Evolutionary conservation across 2,113 vertebrate genomes (phyloP), one percentile per base, ranked within the genome.

Genomic region (Bothrops jararaca): DNA sequence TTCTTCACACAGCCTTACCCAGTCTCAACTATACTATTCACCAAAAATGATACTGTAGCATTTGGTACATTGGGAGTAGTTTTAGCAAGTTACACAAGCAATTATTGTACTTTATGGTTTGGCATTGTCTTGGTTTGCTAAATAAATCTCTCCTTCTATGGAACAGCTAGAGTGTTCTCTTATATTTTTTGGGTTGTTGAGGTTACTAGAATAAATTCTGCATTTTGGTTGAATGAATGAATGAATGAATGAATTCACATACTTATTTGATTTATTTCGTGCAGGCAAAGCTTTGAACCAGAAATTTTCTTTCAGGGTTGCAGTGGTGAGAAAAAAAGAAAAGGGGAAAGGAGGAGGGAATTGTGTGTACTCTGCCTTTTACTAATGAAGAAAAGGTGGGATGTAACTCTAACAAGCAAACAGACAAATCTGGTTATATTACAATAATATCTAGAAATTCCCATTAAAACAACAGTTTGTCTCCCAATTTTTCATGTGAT

Each of bases 231-330:
- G 24, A 60, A 26, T 50, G 48, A 10, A 10, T 26, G 57, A 58
- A 57, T 57, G 20, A 58, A 57, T 57, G 22, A 57, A 58, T 58
- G 57, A 58, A 58, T 58, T 58, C 57, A 26, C 39, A 20, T 64
- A 52, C 87, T 92, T 64, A 89, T 50, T 58, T 89, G 54, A 89
- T 89, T 89, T 92, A 54, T 85, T 89, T 89, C 57, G 29, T 22
- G n/a, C 87, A 89, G 42, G 52, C 26, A 89, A 89, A 18, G 18
- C 29, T 69, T 64, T 69, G 64, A 29, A n/a, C 1, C 64, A 69
- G 64, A 15, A 58, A 6, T 69, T n/a, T 69, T 69, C 29, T 69
- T 69, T n/a, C 11, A 69, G 64, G 12, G 1, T 69, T 64, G 58
- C 10, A n/a, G 60, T n/a, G 13, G 53, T 54, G 60, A 29, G 29